Evolutionary conservation across 1,140 invertebrate species (phyloP), one percentile per base, ranked within the genome.

Genomic region (Drosophila repleta): DNA sequence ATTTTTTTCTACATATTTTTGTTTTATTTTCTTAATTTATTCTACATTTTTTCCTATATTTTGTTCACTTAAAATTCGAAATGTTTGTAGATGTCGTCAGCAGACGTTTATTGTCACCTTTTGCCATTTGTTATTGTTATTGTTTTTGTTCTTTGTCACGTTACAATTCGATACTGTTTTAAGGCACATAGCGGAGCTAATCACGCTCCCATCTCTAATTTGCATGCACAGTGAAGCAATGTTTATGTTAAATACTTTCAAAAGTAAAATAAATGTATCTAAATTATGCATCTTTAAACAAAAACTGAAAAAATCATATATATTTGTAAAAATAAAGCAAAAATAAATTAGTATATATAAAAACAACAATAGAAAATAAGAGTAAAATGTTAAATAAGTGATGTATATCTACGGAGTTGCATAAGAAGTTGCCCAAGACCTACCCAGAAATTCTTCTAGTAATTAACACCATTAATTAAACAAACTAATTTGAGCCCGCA

Each of bases 251-350:
- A 35, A 13, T 11, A 35, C 3, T 11, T 29, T 53, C 13, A 8
- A 21, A 53, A 35, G 18, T 20, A 32, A 43, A 48, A 45, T 21
- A 45, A 13, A 20, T 4, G 18, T 13, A 45, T 45, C 43, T 45
- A 45, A 45, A 20, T 20, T 20, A 21, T 45, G 43, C 18, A 45
- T 45, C 18, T 13, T 68, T 1, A 24, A 46, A 65, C 61, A 70
- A 70, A 41, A 57, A 37, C 2, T 18, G 21, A 26, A 51, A 62
- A 52, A 58, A 41, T 5, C 1, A 66, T 21, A 37, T 58, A 58
- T 71, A 71, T 18, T 71, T 57, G 60, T 57, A 64, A 70, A n/a
- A 57, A n/a, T n/a, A 48, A 21, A 37, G 4, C 24, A 70, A 65
- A 21, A 56, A 71, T 52, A 46, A 71, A 52, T 37, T 52, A n/a